Evolutionary conservation across 2,113 vertebrate species (phyloP), one percentile per base, ranked within the genome.

Genomic region (Hystrix brachyura): DNA sequence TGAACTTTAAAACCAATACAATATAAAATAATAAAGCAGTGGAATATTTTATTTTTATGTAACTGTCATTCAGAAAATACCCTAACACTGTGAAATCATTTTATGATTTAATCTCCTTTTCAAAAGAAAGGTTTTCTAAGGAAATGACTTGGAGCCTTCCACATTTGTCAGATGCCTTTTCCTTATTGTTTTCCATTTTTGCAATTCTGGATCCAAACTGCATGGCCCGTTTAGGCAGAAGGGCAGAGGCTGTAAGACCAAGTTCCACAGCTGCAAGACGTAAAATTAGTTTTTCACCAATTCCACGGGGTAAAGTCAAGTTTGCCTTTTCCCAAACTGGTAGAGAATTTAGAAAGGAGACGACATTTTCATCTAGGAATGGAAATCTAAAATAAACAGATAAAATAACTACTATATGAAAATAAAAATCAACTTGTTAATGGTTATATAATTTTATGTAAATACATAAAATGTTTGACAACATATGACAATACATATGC

Each of bases 121-220:
- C 74, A 91, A 89, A 9, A 96, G 74, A 81, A 64, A 67, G 51
- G 6, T 90, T 97, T 87, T 94, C 95, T 92, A 93, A 96, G 43
- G 92, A 93, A 55, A 43, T 19, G 38, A 92, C 67, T 71, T 98
- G 97, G 71, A 99, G 99, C 87, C 99, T 98, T 76, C 80, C 98
- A 98, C 99, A 99, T 27, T 98, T 99, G 96, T 99, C 99, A 3
- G 99, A 99, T 5, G 99, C 99, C 93, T 99, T 99, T 96, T 99
- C 99, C 0, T 55, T 98, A 57, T 74, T 97, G 97, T 99, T 98
- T 98, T 99, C 99, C 96, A 99, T 98, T 97, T 99, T 99, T 91
- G 99, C 99, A 87, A 99, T 99, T 91, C 99, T 99, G 83, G 99
- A 99, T 90, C 99, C 99, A 78, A 99, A 99, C 94, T 99, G 99